Percentiles rank a stretch among this genome's conserved stretches.
Evolutionary conservation across 2,113 vertebrate genomes (phyloP).

Genomic region (Cynopterus brachyotis): DNA sequence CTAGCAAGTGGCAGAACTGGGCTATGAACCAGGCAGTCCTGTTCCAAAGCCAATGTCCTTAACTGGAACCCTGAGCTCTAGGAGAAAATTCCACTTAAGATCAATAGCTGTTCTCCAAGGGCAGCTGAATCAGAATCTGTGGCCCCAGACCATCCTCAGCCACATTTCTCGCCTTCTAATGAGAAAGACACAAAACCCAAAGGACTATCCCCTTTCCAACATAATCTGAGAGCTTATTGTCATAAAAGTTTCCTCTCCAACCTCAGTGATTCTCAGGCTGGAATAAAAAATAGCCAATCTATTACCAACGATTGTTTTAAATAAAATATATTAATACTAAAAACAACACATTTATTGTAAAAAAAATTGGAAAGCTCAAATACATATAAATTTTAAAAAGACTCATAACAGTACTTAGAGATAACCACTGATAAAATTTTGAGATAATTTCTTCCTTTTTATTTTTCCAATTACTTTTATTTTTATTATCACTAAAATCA

Average conservation of each 20-base stretch:
- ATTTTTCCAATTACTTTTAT: neutral
- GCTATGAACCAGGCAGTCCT: neutral
- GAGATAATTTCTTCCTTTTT: neutral
- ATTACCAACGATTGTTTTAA: neutral
- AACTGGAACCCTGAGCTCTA: neutral
- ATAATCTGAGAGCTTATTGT: neutral
- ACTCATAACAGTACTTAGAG: neutral
- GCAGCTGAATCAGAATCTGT: neutral
- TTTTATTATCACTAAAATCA: conserved; percentile 10
- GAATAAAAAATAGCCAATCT: neutral
- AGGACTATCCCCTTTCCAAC: neutral
- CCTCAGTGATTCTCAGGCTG: neutral
- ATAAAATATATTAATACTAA: neutral
- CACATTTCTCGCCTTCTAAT: neutral
- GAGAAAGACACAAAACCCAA: neutral
- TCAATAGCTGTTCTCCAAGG: neutral
- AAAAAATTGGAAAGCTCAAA: neutral
- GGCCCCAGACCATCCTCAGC: neutral
- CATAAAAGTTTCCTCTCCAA: neutral
- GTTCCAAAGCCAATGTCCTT: neutral
- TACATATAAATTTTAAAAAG: neutral
- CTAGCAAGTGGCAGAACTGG: neutral
- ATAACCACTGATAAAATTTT: neutral
- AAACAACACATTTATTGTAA: neutral
- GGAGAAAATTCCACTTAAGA: neutral